Percentiles rank a stretch among this genome's conserved stretches.
Evolutionary conservation across 2,797 vertebrate species (phyloP).

Genomic region (Cirrhinus molitorella): DNA sequence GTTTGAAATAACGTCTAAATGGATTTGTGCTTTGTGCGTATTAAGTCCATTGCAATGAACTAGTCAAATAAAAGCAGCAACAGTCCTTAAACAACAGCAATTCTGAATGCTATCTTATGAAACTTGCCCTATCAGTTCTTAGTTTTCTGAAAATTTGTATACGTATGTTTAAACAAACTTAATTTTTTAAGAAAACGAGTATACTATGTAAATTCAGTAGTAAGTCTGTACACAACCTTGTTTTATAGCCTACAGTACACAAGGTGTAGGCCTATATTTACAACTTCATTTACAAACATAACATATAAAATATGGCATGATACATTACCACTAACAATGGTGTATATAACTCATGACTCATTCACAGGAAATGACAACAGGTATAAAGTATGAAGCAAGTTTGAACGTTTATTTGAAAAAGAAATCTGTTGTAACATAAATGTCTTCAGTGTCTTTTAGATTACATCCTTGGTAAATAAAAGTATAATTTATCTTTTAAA

Average conservation of each 20-base stretch:
- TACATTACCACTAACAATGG: background rate
- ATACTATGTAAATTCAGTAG: background rate
- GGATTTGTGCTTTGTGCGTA: background rate
- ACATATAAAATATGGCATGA: background rate
- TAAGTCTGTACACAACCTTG: background rate
- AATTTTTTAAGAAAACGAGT: background rate
- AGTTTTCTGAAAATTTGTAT: background rate
- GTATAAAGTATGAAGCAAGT: background rate
- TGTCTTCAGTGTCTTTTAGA: background rate
- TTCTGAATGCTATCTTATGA: background rate
- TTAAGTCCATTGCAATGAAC: background rate
- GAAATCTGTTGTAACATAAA: background rate
- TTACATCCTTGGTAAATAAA: background rate
- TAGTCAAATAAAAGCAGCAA: constrained; percentile 14
- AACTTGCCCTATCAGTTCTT: background rate
- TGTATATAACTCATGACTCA: background rate
- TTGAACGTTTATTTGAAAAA: background rate
- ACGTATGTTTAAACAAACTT: background rate
- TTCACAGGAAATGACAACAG: background rate
- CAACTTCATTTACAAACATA: background rate
- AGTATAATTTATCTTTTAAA: background rate
- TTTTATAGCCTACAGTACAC: background rate
- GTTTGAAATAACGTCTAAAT: background rate
- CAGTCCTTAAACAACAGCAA: too few relatives aligned
- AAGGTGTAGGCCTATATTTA: background rate